Evolutionary conservation across 2,797 vertebrate genomes (phyloP), one percentile per base, ranked within the genome.

Genomic region (Myotis findleyi): DNA sequence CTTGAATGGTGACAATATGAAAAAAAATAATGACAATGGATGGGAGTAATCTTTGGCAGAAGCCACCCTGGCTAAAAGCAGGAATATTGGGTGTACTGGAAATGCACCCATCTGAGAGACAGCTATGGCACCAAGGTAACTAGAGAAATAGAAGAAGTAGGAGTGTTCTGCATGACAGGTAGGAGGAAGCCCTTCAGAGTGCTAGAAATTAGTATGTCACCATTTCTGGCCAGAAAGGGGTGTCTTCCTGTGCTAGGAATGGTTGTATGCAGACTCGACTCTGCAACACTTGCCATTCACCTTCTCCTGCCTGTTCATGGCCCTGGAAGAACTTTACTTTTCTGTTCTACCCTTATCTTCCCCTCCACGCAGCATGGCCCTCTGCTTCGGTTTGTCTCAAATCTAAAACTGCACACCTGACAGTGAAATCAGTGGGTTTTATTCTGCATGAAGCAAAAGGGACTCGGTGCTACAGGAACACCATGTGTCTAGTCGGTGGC

Each of bases 21-120:
- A 21, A 73, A 62, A 83, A 81, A 88, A 76, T 12, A 49, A 86
- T 73, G 20, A 62, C 59, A 62, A 72, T 47, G 18, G 41, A 77
- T 59, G 47, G 83, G 41, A 83, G 81, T 76, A 83, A 90, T 17
- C n/a, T 57, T 93, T 49, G 75, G 44, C 62, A 89, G 30, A 84
- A 81, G 44, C 68, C 73, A 81, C 11, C 18, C 75, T 91, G 66
- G 27, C 12, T 49, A 14, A 75, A 68, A 71, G 13, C 12, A 81
- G 66, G 38, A 77, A 21, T 82, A 36, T 3, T 73, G 79, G 44
- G 55, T 36, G 30, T 59, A n/a, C 20, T 93, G n/a, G 36, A 69
- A 91, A 92, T 62, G 33, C 8, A 10, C 25, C 88, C n/a, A 27
- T 25, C 55, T 27, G 49, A 81, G 91, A 92, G n/a, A 93, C 71